Evolutionary conservation across 2,113 vertebrate genomes (phyloP), one percentile per base, ranked within the genome.

Genomic region (Gallinago undulata): DNA sequence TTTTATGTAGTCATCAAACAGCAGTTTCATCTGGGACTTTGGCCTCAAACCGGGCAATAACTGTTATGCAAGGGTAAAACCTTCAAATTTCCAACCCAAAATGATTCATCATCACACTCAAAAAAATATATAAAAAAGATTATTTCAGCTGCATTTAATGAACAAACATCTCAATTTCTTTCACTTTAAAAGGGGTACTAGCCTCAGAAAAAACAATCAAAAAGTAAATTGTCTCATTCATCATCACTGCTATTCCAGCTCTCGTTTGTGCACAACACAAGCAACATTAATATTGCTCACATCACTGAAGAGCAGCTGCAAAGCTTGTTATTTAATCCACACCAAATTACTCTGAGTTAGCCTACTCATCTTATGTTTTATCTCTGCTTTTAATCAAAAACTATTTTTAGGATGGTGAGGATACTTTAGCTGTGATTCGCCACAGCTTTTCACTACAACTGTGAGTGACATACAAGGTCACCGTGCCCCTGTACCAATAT

Each of bases 301-400:
- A 81, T 80, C 62, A 69, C 72, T 83, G 43, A 80, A 60, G 77
- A 88, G 70, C 60, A 96, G 90, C 90, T 93, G 92, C 84, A 84
- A 68, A 78, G 41, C 19, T 78, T 59, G 35, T 84, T 56, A 70
- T 59, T 92, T 64, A 87, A 84, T 68, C 62, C 67, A 62, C 67
- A 84, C 9, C 47, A 90, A 87, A 89, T 60, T 37, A 87, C 70
- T 35, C 73, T 63, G 76, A 87, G 37, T 63, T 45, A 82, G 63
- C 69, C 64, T 88, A 30, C 25, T 91, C 83, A 89, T 96, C 33
- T 78, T 72, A 28, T 28, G 23, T 47, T 89, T 82, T 79, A 78
- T 81, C 76, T 60, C 35, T 4, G 3, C 27, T 79, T 90, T 81
- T 77, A 84, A 89, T 91, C 63, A 76, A 79, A 87, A 73, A 47